phyloP scores from a whole-genome alignment of 1,140 invertebrate species.

The Psix sp. region DNA sequence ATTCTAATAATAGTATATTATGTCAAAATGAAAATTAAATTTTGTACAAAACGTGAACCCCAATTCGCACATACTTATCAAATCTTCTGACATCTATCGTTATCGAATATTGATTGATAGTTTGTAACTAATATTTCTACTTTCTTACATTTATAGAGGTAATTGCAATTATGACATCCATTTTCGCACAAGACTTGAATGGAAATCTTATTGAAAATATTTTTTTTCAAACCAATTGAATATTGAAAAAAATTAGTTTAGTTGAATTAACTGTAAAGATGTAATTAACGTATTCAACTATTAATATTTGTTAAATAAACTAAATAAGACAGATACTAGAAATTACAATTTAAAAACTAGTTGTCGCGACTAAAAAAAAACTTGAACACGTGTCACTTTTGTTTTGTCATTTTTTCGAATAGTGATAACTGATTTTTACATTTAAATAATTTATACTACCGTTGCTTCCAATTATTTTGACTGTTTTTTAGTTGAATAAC shows the following conservation, averaged over 20 bases:
- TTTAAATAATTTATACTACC: too few relatives aligned
- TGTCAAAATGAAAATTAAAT: slow-evolving; percentile 4
- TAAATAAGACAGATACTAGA: too few relatives aligned
- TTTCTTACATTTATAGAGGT: slow-evolving; percentile 4
- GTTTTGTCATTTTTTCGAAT: too few relatives aligned
- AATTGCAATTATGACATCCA: slow-evolving; percentile 3
- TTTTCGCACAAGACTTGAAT: slow-evolving; percentile 18
- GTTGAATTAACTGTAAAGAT: too few relatives aligned
- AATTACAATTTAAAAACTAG: too few relatives aligned
- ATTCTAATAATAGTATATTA: slow-evolving; percentile 5
- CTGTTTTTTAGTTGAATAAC: too few relatives aligned
- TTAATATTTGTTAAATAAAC: too few relatives aligned
- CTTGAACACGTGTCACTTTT: too few relatives aligned
- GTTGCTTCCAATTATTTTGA: too few relatives aligned
- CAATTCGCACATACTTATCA: neutral
- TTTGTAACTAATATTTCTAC: slow-evolving; percentile 7
- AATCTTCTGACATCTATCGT: neutral
- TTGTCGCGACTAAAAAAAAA: too few relatives aligned
- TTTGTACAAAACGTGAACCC: slow-evolving; percentile 7
- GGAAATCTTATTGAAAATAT: neutral
- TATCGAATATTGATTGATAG: neutral
- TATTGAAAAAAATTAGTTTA: neutral
- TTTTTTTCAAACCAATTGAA: slow-evolving; percentile 3
- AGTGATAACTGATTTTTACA: too few relatives aligned
- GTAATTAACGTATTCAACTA: too few relatives aligned